Evolutionary conservation across 2,113 vertebrate species (phyloP), one percentile per base, ranked within the genome.

Genomic region (Quiscalus mexicanus): DNA sequence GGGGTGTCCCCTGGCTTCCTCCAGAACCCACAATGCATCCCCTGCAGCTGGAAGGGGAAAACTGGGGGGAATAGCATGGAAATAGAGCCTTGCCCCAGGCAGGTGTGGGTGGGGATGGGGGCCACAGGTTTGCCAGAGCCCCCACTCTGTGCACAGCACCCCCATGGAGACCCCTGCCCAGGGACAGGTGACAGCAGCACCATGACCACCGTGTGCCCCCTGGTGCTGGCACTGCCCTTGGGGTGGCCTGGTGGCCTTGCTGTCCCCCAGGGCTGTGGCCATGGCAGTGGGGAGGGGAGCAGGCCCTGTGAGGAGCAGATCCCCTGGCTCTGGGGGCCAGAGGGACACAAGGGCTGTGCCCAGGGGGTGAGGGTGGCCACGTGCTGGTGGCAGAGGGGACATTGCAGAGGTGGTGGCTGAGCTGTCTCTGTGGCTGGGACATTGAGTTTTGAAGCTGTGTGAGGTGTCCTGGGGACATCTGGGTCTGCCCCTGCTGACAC

Each of bases 81-180:
- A 53, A 37, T 0, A 14, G 73, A 5, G 39, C 20, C 12, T 28
- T 23, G 35, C 11, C 50, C 30, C 37, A 27, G 19, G 15, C 3
- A 6, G 55, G 28, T 33, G 11, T 24, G 1, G 0, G 33, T 50
- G 79, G 19, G 55, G 17, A 19, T 0, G 0, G 65, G 22, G 39
- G 21, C 23, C 23, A 0, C 22, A 0, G 2, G 30, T 45, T 45
- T 62, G 71, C 10, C 68, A 10, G 27, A 77, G 58, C 31, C 45
- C 49, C 7, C 10, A 10, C 25, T 22, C 23, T 5, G 12, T 19
- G 67, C 60, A 6, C 35, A 0, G 31, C n/a, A 6, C 15, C 27
- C n/a, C 35, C 8, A 0, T 10, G 65, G 35, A 30, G 45, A 44
- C 19, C 25, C 44, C 30, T 67, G 52, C 37, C 23, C 28, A 6